Evolutionary conservation across 2,113 vertebrate genomes (phyloP), one percentile per base, ranked within the genome.

Genomic region (Galbula dea): DNA sequence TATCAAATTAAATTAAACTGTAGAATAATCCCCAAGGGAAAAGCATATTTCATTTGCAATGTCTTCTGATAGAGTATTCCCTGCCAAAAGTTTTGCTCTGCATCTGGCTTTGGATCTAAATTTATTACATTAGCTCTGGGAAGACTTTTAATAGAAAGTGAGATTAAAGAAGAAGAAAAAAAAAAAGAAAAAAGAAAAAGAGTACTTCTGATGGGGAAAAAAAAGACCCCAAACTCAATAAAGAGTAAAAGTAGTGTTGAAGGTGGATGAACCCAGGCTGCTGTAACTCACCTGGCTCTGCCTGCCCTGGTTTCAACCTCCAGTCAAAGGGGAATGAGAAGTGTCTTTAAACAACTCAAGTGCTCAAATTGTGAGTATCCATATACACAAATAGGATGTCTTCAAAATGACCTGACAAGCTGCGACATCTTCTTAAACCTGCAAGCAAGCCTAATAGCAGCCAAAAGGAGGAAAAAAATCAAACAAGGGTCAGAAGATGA

Each of bases 1-100:
- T 98, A 93, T 98, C 97, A 98, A 98, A 98, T 98, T 98, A 98
- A 98, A 98, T 98, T 98, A 98, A 98, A 98, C 97, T 98, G 97
- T 98, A 98, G 97, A 97, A 98, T 97, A 97, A 98, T 98, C 97
- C 98, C 97, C 98, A 97, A 97, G 97, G 97, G 98, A 97, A 46
- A 96, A 96, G 93, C 94, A 95, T 97, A 97, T 98, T 98, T 98
- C 98, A 98, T 98, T 98, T 97, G 96, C 97, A 97, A 96, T 97
- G 97, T 97, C 97, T 98, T 98, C 97, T 98, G 98, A 98, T 97
- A 93, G 97, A 98, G 95, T 95, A 93, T 96, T 97, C 94, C 55
- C 97, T 98, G 98, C 98, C 98, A 98, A 98, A 98, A 98, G 96
- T 97, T 98, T 97, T 97, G 96, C 97, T 97, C 94, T 97, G 97